Evolutionary conservation across 2,113 vertebrate genomes (phyloP), one percentile per base, ranked within the genome.

Genomic region (Phyllopteryx taeniolatus): DNA sequence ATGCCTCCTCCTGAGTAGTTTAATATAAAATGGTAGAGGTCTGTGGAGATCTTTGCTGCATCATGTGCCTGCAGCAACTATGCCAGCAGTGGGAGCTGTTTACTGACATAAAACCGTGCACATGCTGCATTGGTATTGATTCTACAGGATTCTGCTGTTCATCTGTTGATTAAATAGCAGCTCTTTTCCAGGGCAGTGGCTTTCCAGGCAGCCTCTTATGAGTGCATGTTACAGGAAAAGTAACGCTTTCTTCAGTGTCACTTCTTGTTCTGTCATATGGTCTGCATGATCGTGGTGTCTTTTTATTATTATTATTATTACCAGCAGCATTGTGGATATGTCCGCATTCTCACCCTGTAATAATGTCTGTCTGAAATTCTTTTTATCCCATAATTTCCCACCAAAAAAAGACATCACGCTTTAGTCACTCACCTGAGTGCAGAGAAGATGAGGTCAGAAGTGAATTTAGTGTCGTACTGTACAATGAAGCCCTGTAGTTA

Each of bases 51-150:
- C 14, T 56, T 39, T 59, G 57, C 1, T 53, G 76, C 46, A 67
- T 46, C 61, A 35, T 14, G 42, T 57, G 13, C 71, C 27, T 67
- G 11, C 4, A 15, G 31, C 42, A 12, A 59, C 14, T 74, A 66
- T 17, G 54, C 88, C 90, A 90, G 86, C 83, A 91, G 90, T 85
- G 80, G 85, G 85, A 49, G 83, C 88, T 86, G 67, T 86, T 84
- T 56, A 43, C 76, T 53, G 15, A 39, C 65, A 67, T 69, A 33
- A 27, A 68, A 54, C 51, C 15, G 19, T 63, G 72, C 72, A 70
- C 31, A 47, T 69, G 44, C 76, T 83, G 71, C 68, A 76, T 78
- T 61, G 57, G 71, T 63, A 77, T 56, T 79, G 69, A 76, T 75
- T 82, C 68, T 14, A 66, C 73, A 70, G 67, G 57, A 78, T 60